Percentiles rank a stretch among this genome's conserved stretches.
These are phyloP conservation scores for Cyphomyrmex costatus DNA, from an alignment of 1,140 invertebrate species.

Conservation along the genomic window DNA sequence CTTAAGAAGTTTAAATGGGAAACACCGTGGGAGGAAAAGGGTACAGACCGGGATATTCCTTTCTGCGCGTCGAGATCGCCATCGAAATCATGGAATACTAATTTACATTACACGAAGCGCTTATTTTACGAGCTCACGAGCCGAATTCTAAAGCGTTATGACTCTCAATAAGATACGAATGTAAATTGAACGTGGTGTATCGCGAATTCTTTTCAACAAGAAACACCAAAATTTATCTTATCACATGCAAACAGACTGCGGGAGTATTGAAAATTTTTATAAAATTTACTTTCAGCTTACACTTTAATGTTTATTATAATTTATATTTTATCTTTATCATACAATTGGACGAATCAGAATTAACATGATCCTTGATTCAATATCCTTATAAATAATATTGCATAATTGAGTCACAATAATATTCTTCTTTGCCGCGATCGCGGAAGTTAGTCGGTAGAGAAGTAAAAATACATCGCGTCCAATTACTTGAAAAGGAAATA, in stretches of 20 bases:
- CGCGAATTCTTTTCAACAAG: background rate
- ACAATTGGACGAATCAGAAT: constrained; percentile 5
- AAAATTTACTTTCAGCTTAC: background rate
- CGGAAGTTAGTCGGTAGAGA: background rate
- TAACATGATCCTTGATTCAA: constrained; percentile 17
- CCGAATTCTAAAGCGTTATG: constrained; percentile 15
- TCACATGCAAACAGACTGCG: background rate
- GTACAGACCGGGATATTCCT: constrained; percentile 35
- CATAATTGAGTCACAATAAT: constrained; percentile 33
- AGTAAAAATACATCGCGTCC: constrained; percentile 48
- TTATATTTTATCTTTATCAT: background rate
- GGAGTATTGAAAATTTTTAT: background rate
- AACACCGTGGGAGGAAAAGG: constrained; percentile 60
- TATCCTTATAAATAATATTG: constrained; percentile 37
- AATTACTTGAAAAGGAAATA: constrained; percentile 60
- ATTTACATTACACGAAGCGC: constrained; percentile 48
- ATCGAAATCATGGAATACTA: constrained; percentile 58
- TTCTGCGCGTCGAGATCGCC: constrained; percentile 50
- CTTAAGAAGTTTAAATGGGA: constrained; percentile 79
- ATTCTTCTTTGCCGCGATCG: background rate
- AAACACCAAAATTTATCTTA: background rate
- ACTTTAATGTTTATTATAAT: background rate
- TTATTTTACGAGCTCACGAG: background rate
- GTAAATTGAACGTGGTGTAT: background rate
- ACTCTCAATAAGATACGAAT: constrained; percentile 1